Conservation (phyloP, 2,113 vertebrate genomes). For the Phainopepla nitens region DNA sequence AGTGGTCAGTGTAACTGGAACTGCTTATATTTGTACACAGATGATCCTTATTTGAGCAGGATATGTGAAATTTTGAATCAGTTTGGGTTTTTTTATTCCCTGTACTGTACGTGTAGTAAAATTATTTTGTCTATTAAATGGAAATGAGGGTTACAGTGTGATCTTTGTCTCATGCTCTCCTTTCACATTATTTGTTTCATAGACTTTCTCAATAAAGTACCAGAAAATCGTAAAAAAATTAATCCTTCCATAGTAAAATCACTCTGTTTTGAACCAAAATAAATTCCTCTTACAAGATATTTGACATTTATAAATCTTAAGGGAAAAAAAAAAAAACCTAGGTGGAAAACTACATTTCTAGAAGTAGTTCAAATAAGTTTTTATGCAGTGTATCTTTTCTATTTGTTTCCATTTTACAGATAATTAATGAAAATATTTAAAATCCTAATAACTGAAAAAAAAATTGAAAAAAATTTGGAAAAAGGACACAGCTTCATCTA, state of each 20-base stretch:
- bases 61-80: neutral
- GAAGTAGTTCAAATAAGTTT: neutral
- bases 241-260: neutral
- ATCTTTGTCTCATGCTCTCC: neutral
- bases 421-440: neutral
- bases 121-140: neutral
- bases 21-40: neutral
- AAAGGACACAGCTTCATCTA: neutral
- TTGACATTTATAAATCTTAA: neutral
- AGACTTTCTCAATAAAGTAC: neutral
- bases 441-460: neutral
- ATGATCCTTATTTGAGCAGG: neutral
- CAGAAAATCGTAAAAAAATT: neutral
- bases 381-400: rapidly evolving
- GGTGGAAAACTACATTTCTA: neutral
- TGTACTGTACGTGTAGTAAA: neutral
- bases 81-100: rapidly evolving
- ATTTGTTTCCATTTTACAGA: neutral
- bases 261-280: neutral
- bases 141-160: neutral
- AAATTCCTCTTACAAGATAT: neutral
- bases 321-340: neutral
- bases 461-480: neutral
- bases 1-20: neutral
- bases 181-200: neutral